phyloP scores from a whole-genome alignment of 2,888 invertebrate species.

The Ligdia adustata region DNA sequence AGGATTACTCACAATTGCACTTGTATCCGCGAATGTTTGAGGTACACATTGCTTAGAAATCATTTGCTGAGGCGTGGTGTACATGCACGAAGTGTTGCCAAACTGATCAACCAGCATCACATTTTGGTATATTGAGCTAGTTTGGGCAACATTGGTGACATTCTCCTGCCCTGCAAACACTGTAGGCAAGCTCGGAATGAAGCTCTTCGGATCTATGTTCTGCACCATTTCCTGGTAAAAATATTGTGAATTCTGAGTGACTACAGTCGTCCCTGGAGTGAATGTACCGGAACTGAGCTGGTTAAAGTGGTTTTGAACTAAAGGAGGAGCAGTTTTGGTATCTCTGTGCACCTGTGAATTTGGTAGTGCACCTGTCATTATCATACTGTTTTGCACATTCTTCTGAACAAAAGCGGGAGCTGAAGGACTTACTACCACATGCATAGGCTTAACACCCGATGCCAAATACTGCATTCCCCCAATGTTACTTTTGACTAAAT shows the following conservation, averaged over 20 bases:
- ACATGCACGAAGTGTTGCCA: conserved; percentile 76
- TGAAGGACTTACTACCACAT: conserved; percentile 65
- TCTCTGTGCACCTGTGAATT: conserved; percentile 56
- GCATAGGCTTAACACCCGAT: conserved; percentile 64
- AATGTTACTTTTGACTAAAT: conserved; percentile 65
- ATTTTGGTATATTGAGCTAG: conserved; percentile 75
- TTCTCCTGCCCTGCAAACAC: conserved; percentile 63
- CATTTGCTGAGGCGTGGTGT: conserved; percentile 63
- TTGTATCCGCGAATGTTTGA: conserved; percentile 53
- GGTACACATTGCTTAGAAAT: conserved; percentile 57
- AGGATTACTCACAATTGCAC: conserved; percentile 42
- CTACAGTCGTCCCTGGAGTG: conserved; percentile 71
- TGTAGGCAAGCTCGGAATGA: conserved; percentile 67
- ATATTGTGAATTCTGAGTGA: conserved; percentile 77
- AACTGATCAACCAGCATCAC: conserved; percentile 78
- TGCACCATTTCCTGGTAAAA: conserved; percentile 79
- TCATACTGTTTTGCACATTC: conserved; percentile 72
- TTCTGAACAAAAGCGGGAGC: conserved; percentile 73
- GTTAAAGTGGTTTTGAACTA: conserved; percentile 62
- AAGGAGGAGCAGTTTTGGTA: conserved; percentile 51
- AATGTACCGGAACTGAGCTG: conserved; percentile 60
- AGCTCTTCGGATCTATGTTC: conserved; percentile 72
- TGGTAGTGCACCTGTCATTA: conserved; percentile 65
- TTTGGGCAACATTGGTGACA: conserved; percentile 65
- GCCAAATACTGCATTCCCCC: conserved; percentile 66